Conservation (phyloP, 2,797 vertebrate species). For the Acrossocheilus fasciatus region DNA sequence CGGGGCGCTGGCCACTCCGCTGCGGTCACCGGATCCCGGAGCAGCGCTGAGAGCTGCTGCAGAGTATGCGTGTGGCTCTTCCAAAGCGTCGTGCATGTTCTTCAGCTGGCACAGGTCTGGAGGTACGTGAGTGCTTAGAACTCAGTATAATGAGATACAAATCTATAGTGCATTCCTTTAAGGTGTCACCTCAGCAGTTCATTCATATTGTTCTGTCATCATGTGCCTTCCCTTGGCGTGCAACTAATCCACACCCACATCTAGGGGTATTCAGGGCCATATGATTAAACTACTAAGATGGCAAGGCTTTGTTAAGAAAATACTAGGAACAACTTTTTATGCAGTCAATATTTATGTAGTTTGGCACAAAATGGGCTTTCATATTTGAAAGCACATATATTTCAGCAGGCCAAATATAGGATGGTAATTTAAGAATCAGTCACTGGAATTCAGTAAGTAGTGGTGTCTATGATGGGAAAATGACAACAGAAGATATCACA, state of each 20-base stretch:
- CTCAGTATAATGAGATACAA: constrained; percentile 5
- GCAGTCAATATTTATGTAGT: background rate
- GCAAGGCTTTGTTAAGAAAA: background rate
- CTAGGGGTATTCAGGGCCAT: background rate
- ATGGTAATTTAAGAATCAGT: background rate
- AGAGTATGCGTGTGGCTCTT: constrained; percentile 90
- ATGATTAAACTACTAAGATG: background rate
- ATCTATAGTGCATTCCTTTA: background rate
- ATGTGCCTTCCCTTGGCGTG: background rate
- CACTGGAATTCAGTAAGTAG: background rate
- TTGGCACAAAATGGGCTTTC: background rate
- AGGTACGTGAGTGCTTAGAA: constrained; percentile 79
- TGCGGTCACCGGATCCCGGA: constrained; percentile 70
- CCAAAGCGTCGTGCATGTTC: constrained; percentile 87
- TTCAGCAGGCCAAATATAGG: background rate
- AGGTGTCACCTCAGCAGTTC: constrained; percentile 33
- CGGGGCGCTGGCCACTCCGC: constrained; percentile 76
- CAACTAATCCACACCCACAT: constrained; percentile 12
- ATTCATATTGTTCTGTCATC: constrained; percentile 30
- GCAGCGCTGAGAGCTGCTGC: constrained; percentile 84
- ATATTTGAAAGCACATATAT: background rate
- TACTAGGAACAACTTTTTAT: background rate
- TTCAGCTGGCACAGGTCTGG: constrained; percentile 95
- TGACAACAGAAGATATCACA: background rate
- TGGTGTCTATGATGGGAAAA: background rate